Evolutionary conservation across 2,797 vertebrate species (phyloP), one percentile per base, ranked within the genome.

Genomic region (Fringilla coelebs): DNA sequence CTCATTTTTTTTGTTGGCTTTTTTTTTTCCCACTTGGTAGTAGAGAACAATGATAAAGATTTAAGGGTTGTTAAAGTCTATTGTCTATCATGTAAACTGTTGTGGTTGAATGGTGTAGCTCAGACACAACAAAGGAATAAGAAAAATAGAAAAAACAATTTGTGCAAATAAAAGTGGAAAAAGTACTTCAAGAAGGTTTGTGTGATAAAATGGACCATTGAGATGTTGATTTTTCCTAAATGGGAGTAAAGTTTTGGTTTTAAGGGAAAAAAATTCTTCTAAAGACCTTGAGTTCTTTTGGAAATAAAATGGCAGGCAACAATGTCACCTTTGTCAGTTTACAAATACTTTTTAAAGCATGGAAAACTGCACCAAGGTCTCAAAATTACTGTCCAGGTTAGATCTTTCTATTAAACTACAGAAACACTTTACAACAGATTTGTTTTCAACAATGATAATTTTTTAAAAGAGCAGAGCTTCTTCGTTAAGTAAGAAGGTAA

Each of bases 161-260:
- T 89, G 32, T 66, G 54, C 90, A 92, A 96, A 93, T 91, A 95
- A 74, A 96, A 79, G 14, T 32, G 45, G 28, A 40, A 90, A 79
- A 81, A 60, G 15, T 20, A 49, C 8, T 13, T 60, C 61, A 73
- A 95, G 68, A 92, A 40, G 28, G 52, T 60, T 18, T 45, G 7
- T 82, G 40, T 31, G 26, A 92, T 89, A 63, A 77, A 76, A 73
- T 45, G 26, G n/a, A 86, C 88, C n/a, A 17, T 17, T 54, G 29
- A 94, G 88, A 68, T 65, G 41, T 11, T 85, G 55, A 32, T 82
- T 94, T 84, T 78, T 91, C 68, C 75, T 84, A 81, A 80, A 88
- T 49, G 90, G 46, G 57, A 89, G 13, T 43, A 89, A 88, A 85
- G 25, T 41, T 89, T 94, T 92, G 38, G 52, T 93, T 96, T 96